These are phyloP conservation scores for Leucophenga montana DNA, from an alignment of 2,888 invertebrate species.

Conservation along the genomic window DNA sequence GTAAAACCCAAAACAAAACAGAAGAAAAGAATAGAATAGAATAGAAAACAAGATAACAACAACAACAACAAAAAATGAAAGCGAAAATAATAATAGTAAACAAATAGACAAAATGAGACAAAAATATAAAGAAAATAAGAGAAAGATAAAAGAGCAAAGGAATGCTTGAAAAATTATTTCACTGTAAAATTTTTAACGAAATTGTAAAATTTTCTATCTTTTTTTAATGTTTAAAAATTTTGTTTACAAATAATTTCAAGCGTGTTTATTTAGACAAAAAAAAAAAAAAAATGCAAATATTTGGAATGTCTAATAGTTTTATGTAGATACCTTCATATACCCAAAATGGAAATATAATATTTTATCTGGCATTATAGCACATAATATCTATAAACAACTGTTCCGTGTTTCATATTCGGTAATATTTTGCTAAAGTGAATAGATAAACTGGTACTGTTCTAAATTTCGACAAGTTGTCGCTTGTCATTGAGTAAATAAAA, in stretches of 20 bases:
- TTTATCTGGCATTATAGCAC: neutral
- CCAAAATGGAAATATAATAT: neutral
- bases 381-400: too few species aligned
- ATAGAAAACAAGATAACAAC: constrained; percentile 38
- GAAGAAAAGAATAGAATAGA: constrained; percentile 34
- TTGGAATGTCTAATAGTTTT: too few species aligned
- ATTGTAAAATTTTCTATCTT: constrained; percentile 27
- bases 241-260: constrained; percentile 53
- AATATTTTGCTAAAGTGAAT: too few species aligned
- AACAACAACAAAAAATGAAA: constrained; percentile 37
- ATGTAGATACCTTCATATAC: too few species aligned
- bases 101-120: constrained; percentile 34
- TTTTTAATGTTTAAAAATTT: constrained; percentile 25
- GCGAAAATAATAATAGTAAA: constrained; percentile 41
- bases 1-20: constrained; percentile 44
- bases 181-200: constrained; percentile 44
- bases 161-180: constrained; percentile 48
- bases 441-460: too few species aligned
- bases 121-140: constrained; percentile 22
- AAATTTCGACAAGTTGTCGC: too few species aligned
- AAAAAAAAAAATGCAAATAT: neutral
- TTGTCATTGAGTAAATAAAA: too few species aligned
- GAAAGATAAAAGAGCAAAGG: constrained; percentile 13
- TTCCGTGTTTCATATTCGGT: too few species aligned
- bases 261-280: constrained; percentile 57